Base-by-base conservation (phyloP, 1,140 invertebrate species). In the Tetraneura akinire region DNA sequence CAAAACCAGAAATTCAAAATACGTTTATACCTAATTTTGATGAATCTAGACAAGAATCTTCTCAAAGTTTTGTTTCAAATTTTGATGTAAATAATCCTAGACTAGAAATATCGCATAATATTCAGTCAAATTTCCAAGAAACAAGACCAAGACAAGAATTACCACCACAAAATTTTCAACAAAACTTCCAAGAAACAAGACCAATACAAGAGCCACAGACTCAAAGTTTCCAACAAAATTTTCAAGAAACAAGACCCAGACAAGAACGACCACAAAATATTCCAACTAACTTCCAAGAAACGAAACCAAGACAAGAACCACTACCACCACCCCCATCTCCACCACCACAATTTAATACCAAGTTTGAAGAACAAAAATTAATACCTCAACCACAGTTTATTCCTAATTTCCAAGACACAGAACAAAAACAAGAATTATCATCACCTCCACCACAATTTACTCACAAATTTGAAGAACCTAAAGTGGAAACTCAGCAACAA, bases 401-500 rank as follows among this genome's bases (percentile, higher is more conserved):
- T 37, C 32, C 32, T 37, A 37, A 37, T 37, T 37, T 37, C 32
- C 32, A 37, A 70, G 66, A 70, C 21, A 70, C 23, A 3, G 66
- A 37, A 53, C 78, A 13, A 29, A 80, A 10, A 73, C 70, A 47
- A 53, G 70, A 51, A 8, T 21, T n/a, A n/a, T n/a, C n/a, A n/a
- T n/a, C 8, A 49, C 29, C 47, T 1, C n/a, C 45, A 1, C 23
- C 68, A 18, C 23, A 70, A 14, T 70, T 70, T 29, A 13, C 29
- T 1, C 45, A 42, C 0, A 70, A 70, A 14, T 70, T 70, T n/a
- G 68, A 70, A 10, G 23, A 70, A 70, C 14, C 68, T 18, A 70
- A 57, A 66, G 55, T 66, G 18, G 70, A 78, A 47, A 5, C 66
- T 55, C 71, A 80, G 76, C 74, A 53, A 26, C 53, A 80, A 1